Base-by-base conservation (phyloP, 1,140 invertebrate genomes). In the Philopotamus ludificatus region DNA sequence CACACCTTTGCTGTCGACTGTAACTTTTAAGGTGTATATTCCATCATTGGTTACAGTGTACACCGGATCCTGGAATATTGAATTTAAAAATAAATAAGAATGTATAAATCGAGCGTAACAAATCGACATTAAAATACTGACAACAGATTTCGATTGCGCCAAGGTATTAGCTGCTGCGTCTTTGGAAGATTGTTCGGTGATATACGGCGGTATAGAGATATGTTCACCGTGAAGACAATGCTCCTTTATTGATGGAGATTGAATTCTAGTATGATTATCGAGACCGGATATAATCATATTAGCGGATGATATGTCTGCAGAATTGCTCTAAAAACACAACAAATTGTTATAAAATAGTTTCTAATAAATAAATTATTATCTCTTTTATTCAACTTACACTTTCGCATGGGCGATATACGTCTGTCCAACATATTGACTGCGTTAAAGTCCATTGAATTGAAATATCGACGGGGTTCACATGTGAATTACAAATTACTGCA, bases 11-110 rank as follows among this genome's bases (percentile, higher is more conserved):
- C 72, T 69, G 3, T 25, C 58, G 3, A 72, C 58, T 3, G 63
- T 18, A 12, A 82, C 74, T 22, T 75, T 76, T 25, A 86, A 71
- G 45, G 82, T 75, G 64, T 85, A 86, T 26, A 85, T 77, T 12
- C 83, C 84, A 77, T 86, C 84, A 39, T 76, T 76, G 3, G 66
- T 54, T 12, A 83, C 74, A 18, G 71, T 77, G 49, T 74, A 79
- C 42, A 82, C 71, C 1, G 77, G 76, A 65, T 76, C 75, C 7
- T 74, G n/a, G n/a, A n/a, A n/a, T n/a, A n/a, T 73, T 3, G 71
- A 57, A 65, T 63, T 12, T n/a, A 63, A 41, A 54, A 55, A 45
- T 44, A 42, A 16, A 60, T 21, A 7, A 54, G 67, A 28, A 34
- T 34, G 28, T 7, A 4, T 34, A 22, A 21, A 22, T 49, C 39